These are phyloP conservation scores for Subanguina moxae DNA, from an alignment of 1,140 invertebrate genomes.

Conservation along the genomic window DNA sequence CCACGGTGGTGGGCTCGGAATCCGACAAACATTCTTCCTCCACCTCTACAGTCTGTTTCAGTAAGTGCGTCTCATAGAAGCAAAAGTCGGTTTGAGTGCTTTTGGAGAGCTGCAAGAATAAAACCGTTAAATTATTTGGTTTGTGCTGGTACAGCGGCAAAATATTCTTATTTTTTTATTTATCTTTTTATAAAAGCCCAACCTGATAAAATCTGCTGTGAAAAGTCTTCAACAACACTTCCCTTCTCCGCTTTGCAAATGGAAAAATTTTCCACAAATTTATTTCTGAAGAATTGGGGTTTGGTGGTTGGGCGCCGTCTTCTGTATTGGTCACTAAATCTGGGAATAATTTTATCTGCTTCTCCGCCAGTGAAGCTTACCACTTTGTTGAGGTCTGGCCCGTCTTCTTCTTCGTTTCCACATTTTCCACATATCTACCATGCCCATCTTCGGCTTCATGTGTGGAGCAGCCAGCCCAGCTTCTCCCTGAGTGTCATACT, in stretches of 20 bases:
- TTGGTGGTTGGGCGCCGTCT: not conserved
- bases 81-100: conserved; percentile 43
- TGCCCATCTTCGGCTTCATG: conserved; percentile 41
- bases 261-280: conserved; percentile 47
- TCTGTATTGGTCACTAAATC: not conserved
- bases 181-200: too few species aligned
- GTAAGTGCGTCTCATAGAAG: not conserved
- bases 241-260: conserved; percentile 41
- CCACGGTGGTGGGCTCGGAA: not conserved
- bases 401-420: conserved; percentile 35
- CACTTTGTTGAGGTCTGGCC: not conserved
- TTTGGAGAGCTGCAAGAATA: conserved; percentile 29
- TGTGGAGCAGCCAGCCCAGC: conserved; percentile 38
- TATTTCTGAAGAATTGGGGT: conserved; percentile 18
- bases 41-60: conserved; percentile 19
- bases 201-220: conserved; percentile 41
- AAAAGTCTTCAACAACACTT: conserved; percentile 34
- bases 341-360: too few species aligned
- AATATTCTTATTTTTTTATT: too few species aligned
- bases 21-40: conserved; percentile 34
- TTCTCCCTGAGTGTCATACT: conserved; percentile 34
- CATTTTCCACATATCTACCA: conserved; percentile 47
- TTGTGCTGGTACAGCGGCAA: conserved; percentile 11
- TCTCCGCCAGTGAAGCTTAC: too few species aligned
- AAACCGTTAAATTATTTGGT: not conserved